Evolutionary conservation across 1,140 invertebrate species (phyloP), one percentile per base, ranked within the genome.

Genomic region (Ceratosolen fusciceps): DNA sequence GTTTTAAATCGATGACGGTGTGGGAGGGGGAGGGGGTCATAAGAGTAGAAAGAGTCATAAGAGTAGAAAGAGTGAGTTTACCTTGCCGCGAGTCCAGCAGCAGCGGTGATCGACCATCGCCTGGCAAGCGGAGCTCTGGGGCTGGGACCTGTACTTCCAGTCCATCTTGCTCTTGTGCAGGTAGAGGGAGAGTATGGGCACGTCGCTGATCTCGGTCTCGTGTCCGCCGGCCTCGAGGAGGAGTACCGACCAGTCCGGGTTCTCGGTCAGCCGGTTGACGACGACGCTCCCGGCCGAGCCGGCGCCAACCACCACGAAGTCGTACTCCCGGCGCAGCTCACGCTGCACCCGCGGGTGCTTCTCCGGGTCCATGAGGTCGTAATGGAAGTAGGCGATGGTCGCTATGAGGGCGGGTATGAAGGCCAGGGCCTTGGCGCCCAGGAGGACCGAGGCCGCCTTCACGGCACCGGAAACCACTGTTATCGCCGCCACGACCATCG

Each of bases 81-180:
- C 91, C 89, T 96, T 96, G 58, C 96, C 96, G 74, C 95, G 92
- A 0, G 95, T 96, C 96, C 95, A 96, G 82, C 93, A 94, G 85
- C 95, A 96, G 49, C 95, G 91, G 49, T 93, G 93, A 85, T 96
- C 95, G 56, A 93, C 91, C 95, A 96, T 96, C 0, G 95, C 95
- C 85, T 95, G 95, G 81, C 96, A 97, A 0, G 96, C 96, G 0
- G 95, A 93, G 34, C 93, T 90, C 86, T 97, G 95, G 0, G 96
- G 95, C 83, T 97, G 95, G 0, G 97, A 96, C 91, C 94, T 92
- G 87, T 97, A 98, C 84, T 96, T 95, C 98, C 97, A 99, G 88
- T 98, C 97, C 81, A 97, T 83, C 89, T 96, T 95, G 84, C 96
- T 97, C 80, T 96, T 96, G 87, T 98, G 96, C 62, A 98, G 90